Conservation (phyloP, 2,888 invertebrate species). For the Silvanus unidentatus region DNA sequence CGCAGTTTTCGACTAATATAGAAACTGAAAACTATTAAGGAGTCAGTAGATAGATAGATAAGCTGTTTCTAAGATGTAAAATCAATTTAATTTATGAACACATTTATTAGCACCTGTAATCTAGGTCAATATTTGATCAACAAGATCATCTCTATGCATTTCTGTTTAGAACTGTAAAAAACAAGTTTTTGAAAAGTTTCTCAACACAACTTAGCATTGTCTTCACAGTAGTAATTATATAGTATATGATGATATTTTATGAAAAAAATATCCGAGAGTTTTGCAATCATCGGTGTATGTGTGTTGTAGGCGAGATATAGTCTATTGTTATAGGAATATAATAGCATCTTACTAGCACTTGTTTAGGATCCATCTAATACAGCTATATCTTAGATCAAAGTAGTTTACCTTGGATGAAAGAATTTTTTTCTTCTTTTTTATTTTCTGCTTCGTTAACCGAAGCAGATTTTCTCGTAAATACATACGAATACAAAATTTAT, state of each 20-base stretch:
- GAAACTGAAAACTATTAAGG: not conserved
- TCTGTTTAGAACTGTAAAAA: not conserved
- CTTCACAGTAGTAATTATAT: constrained; percentile 15
- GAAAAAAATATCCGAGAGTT: constrained; percentile 8
- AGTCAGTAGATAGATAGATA: not conserved
- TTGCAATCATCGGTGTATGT: constrained; percentile 5
- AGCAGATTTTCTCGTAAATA: constrained; percentile 15
- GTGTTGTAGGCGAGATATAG: too few relatives aligned
- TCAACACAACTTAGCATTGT: too few relatives aligned
- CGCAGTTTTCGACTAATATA: constrained; percentile 1
- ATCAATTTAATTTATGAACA: not conserved
- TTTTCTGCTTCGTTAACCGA: constrained; percentile 19
- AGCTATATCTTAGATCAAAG: constrained; percentile 13
- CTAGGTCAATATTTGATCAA: constrained; percentile 1
- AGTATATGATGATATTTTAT: constrained; percentile 14
- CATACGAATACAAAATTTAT: constrained; percentile 7
- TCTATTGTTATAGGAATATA: constrained; percentile 19
- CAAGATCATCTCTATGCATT: too few relatives aligned
- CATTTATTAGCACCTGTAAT: not conserved
- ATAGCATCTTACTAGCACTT: constrained; percentile 17
- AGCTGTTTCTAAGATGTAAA: too few relatives aligned
- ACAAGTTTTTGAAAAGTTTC: too few relatives aligned
- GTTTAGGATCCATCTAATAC: constrained; percentile 19
- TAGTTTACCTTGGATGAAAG: constrained; percentile 21
- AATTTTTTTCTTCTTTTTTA: constrained; percentile 10